Base-by-base conservation (phyloP, 2,797 vertebrate species). In the Huso huso region DNA sequence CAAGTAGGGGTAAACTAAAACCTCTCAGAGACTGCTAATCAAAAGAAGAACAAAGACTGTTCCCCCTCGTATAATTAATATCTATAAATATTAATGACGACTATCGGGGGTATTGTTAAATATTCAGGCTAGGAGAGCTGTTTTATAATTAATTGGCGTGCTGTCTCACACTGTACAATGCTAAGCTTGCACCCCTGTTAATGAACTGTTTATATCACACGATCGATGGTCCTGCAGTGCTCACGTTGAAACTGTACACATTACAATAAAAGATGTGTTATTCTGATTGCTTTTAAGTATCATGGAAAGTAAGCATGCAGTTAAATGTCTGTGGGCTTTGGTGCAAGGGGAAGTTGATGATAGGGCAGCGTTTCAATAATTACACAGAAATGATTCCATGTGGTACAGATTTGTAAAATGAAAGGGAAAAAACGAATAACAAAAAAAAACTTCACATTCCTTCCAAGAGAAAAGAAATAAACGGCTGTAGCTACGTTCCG, bases 51-150 rank as follows among this genome's bases (percentile, higher is more conserved):
- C 55, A 69, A 66, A 57, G 65, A 67, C 10, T 57, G 10, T 9
- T 9, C 23, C 23, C 4, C 23, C n/a, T 11, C 49, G 49, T 57
- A 59, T 66, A 49, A 69, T 69, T 68, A 55, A 68, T 53, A 65
- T 58, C 50, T 58, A 68, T 74, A 15, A 15, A 60, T 69, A 70
- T 66, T 70, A 66, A 62, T 37, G 49, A 10, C 51, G 55, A 61
- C 48, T 49, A 11, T 51, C 49, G 37, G 48, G 64, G 13, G 63
- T 7, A 65, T 15, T 12, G 51, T 55, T 58, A 62, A 48, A 50
- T 48, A 70, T 55, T 48, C 68, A 66, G 51, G 48, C 48, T 63
- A 23, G 61, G 61, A 51, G 51, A 60, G n/a, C 57, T 15, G 48
- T 48, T 71, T 51, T 65, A 68, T 68, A 68, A 67, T 60, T 57